Evolutionary conservation across 2,797 vertebrate species (phyloP).

Genomic region (Tapirus indicus): DNA sequence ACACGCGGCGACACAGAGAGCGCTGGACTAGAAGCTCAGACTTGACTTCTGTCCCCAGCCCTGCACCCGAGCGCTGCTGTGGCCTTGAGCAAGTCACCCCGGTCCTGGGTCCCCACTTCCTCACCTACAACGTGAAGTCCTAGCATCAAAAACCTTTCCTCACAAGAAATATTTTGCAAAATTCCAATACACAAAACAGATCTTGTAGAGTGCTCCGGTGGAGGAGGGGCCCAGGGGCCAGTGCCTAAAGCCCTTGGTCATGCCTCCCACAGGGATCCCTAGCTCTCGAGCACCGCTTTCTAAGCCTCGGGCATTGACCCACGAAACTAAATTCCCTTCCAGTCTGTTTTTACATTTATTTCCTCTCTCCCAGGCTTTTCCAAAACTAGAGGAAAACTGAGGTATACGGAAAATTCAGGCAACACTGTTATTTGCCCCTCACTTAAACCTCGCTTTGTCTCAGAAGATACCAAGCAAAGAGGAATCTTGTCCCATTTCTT

Average conservation of each 20-base stretch:
- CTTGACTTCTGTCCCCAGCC: not conserved
- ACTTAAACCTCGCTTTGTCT: not conserved
- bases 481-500: not conserved
- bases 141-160: not conserved
- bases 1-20: not conserved
- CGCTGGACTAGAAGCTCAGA: not conserved
- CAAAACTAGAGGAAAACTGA: constrained; percentile 30
- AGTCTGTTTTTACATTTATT: not conserved
- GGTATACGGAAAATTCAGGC: not conserved
- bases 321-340: not conserved
- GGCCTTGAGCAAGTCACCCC: not conserved
- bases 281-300: not conserved
- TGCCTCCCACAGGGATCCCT: rapidly evolving
- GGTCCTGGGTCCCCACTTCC: not conserved
- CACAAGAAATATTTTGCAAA: not conserved
- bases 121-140: not conserved
- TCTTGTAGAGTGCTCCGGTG: not conserved
- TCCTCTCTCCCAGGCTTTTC: not conserved
- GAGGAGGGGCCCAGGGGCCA: rapidly evolving
- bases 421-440: not conserved
- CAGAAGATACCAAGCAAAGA: not conserved
- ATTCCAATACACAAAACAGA: not conserved
- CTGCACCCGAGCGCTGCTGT: not conserved
- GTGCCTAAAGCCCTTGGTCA: rapidly evolving
- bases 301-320: not conserved